A percentile compares a stretch with the other conserved stretches of the same genome.
Conservation (phyloP, 1,140 invertebrate genomes). For the Plodia interpunctella region DNA sequence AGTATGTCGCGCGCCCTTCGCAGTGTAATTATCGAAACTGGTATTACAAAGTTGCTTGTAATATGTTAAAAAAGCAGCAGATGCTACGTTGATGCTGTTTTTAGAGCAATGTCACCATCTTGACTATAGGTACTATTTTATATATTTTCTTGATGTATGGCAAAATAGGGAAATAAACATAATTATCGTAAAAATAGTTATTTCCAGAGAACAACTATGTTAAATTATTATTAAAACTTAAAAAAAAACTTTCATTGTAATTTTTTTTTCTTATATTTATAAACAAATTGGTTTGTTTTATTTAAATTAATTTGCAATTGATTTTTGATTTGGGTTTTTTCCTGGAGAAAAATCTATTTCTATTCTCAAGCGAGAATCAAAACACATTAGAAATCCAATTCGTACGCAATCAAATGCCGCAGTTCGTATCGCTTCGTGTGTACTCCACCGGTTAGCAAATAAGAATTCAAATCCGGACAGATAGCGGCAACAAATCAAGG, state of each 20-base stretch:
- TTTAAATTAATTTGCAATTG: too few species aligned
- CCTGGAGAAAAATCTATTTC: too few species aligned
- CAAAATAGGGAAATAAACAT: too few species aligned
- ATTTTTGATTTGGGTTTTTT: too few species aligned
- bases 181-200: too few species aligned
- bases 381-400: constrained; percentile 1
- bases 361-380: background rate
- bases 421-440: background rate
- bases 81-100: constrained; percentile 20
- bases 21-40: constrained; percentile 53
- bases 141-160: background rate
- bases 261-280: too few species aligned
- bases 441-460: constrained; percentile 3
- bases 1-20: constrained; percentile 42
- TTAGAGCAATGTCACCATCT: too few species aligned
- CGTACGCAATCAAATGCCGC: background rate
- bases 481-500: constrained; percentile 24
- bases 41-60: constrained; percentile 50
- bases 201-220: too few species aligned
- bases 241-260: too few species aligned
- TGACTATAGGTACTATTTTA: too few species aligned
- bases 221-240: too few species aligned
- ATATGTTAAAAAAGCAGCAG: constrained; percentile 40
- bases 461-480: constrained; percentile 7
- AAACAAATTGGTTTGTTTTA: too few species aligned